Conservation (phyloP, 2,797 vertebrate genomes). For the Danio jaintianensis region DNA sequence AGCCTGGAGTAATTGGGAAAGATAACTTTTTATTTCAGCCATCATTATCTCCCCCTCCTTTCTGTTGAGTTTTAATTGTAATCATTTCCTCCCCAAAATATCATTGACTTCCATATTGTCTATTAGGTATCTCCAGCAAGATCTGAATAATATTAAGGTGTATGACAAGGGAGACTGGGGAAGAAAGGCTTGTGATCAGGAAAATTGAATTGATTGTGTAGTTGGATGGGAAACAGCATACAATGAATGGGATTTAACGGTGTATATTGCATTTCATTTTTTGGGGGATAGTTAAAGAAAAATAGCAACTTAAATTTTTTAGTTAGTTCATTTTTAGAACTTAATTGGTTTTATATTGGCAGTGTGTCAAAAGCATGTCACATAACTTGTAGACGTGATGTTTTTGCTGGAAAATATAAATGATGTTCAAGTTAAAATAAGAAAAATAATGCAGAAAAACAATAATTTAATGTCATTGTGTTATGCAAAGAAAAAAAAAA, state of each 20-base stretch:
- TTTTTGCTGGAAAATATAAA: too few relatives aligned
- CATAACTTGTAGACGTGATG: too few relatives aligned
- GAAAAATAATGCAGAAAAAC: too few relatives aligned
- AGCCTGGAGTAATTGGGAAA: constrained; percentile 73
- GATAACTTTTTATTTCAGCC: constrained; percentile 74
- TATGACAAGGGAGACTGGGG: constrained; percentile 54
- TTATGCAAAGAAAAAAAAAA: too few relatives aligned
- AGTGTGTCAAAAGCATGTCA: too few relatives aligned
- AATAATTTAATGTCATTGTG: too few relatives aligned
- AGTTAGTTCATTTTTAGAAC: too few relatives aligned
- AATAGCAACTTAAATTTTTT: too few relatives aligned
- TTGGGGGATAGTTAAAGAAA: too few relatives aligned
- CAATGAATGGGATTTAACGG: neutral
- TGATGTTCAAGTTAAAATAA: too few relatives aligned
- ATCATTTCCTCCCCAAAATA: constrained; percentile 63
- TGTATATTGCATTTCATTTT: neutral
- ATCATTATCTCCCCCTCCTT: constrained; percentile 66
- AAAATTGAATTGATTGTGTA: constrained; percentile 59
- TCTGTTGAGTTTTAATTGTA: constrained; percentile 69
- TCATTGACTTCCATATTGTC: constrained; percentile 67
- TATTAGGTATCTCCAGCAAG: constrained; percentile 64
- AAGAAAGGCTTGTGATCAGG: constrained; percentile 58
- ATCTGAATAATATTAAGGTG: constrained; percentile 67
- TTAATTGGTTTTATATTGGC: too few relatives aligned
- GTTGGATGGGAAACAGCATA: neutral